A percentile compares a stretch with the other conserved stretches of the same genome.
Conservation (phyloP, 2,113 vertebrate genomes). For the Eptesicus fuscus region DNA sequence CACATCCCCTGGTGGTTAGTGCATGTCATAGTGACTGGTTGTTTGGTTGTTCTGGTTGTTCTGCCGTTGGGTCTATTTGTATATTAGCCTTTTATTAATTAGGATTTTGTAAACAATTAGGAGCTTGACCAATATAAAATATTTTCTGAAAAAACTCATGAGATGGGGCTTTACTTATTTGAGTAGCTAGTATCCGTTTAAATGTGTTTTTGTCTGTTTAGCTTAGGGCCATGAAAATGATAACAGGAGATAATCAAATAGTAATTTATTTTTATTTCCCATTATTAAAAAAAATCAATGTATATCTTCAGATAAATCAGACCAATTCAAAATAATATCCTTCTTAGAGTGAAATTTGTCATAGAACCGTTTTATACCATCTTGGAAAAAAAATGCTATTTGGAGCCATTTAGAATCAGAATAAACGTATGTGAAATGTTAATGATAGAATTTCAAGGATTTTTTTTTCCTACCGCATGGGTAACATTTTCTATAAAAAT, state of each 20-base stretch:
- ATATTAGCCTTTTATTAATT: no score
- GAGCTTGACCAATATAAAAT: background rate
- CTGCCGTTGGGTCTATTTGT: accelerated
- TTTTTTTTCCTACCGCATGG: background rate
- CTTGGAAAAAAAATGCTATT: slow-evolving; percentile 4
- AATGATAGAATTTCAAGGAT: slow-evolving; percentile 12
- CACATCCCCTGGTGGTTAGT: no score
- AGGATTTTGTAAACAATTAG: background rate
- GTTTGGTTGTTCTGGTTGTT: no score
- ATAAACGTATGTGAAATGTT: slow-evolving; percentile 45
- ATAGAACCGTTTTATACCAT: background rate
- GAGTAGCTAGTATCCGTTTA: background rate
- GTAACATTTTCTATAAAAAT: slow-evolving; percentile 32
- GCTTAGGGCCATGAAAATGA: background rate
- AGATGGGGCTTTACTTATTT: background rate
- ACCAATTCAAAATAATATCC: slow-evolving; percentile 31
- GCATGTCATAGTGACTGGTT: no score
- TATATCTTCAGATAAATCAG: slow-evolving; percentile 19
- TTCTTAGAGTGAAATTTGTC: background rate
- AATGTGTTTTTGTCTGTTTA: background rate
- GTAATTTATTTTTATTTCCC: slow-evolving; percentile 21
- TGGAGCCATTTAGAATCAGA: slow-evolving; percentile 23
- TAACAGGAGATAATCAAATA: slow-evolving; percentile 23
- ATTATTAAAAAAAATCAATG: background rate
- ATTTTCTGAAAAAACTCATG: background rate